Conservation (phyloP, 1,140 invertebrate genomes). For the Drosophila kepulauana region DNA sequence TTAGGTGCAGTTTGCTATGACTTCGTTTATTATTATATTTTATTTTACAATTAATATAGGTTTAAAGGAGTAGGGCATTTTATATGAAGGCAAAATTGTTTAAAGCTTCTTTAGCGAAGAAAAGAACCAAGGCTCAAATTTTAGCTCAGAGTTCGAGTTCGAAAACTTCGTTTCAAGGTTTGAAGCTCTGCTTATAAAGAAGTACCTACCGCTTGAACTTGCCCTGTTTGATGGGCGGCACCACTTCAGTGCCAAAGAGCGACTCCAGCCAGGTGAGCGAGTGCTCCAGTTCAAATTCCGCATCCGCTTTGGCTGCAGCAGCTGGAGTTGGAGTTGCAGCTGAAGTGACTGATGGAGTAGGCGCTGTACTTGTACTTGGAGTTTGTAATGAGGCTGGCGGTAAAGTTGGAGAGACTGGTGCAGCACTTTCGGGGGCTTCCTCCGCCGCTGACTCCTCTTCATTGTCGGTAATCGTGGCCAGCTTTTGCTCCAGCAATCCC, state of each 20-base stretch:
- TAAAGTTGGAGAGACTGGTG: neutral
- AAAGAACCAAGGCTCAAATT: no score
- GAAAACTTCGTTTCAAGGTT: no score
- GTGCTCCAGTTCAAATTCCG: constrained; percentile 87
- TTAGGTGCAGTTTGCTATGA: no score
- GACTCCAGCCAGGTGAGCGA: constrained; percentile 87
- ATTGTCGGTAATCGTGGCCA: constrained; percentile 63
- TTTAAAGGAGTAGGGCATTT: no score
- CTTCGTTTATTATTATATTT: no score
- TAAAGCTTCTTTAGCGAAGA: no score
- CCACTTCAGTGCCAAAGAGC: constrained; percentile 63
- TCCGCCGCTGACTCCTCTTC: constrained; percentile 29
- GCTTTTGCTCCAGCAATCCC: constrained; percentile 64
- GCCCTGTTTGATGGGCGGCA: constrained; percentile 64
- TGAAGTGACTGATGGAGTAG: neutral
- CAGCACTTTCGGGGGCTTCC: neutral
- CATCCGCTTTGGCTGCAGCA: constrained; percentile 73
- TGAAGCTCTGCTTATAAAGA: no score
- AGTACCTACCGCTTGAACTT: constrained; percentile 63
- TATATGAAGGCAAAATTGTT: no score
- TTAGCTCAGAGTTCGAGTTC: no score
- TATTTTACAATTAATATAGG: no score
- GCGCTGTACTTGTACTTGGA: neutral
- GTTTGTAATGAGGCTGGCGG: constrained; percentile 12
- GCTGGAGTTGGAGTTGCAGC: neutral